A percentile compares a stretch with the other conserved stretches of the same genome.
Conservation (phyloP, 2,888 invertebrate genomes). For the Apamea crenata region DNA sequence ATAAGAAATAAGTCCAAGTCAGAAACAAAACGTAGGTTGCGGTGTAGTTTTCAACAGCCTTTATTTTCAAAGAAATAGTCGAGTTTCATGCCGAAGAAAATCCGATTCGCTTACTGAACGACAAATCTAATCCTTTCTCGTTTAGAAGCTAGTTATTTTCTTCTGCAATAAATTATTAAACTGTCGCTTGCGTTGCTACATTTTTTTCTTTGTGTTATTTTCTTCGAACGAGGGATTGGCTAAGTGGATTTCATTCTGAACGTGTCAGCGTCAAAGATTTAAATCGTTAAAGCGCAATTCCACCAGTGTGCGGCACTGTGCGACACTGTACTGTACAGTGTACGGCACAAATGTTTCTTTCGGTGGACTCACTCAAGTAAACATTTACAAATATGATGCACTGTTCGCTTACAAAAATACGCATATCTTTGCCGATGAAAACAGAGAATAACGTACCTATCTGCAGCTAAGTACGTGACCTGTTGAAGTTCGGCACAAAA, state of each 20-base stretch:
- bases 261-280: not conserved
- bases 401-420: too few relatives aligned
- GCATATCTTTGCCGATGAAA: not conserved
- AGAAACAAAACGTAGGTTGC: not conserved
- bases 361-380: not conserved
- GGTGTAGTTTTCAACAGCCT: not conserved
- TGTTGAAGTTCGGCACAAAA: not conserved
- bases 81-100: slow-evolving; percentile 37
- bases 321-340: not conserved
- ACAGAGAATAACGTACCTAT: not conserved
- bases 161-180: slow-evolving; percentile 46
- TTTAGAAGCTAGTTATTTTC: slow-evolving; percentile 52
- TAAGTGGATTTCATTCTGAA: slow-evolving; percentile 37
- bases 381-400: too few relatives aligned
- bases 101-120: slow-evolving; percentile 52
- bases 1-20: not conserved
- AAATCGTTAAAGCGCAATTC: not conserved
- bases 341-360: not conserved
- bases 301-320: not conserved
- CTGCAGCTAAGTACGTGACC: not conserved
- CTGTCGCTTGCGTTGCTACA: slow-evolving; percentile 14
- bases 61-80: slow-evolving; percentile 41
- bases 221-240: slow-evolving; percentile 14
- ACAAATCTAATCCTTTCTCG: slow-evolving; percentile 58
- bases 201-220: slow-evolving; percentile 26